Evolutionary conservation across 2,888 invertebrate species (phyloP).

Genomic region (Callyntrura guangdongensis): DNA sequence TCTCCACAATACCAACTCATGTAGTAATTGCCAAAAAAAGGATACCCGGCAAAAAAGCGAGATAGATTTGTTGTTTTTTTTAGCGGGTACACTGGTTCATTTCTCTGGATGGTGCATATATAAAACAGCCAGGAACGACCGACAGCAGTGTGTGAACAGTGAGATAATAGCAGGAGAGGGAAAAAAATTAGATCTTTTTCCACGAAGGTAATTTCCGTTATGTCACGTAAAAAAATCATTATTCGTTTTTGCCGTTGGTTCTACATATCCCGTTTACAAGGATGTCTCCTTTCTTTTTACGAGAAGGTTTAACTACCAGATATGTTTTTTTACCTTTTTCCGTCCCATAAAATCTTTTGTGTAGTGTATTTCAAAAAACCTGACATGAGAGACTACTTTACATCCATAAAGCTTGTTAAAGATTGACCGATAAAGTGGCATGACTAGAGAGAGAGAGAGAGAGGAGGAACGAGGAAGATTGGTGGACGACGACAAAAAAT

Average conservation of each 20-base stretch:
- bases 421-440: constrained; percentile 28
- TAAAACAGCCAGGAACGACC: not conserved
- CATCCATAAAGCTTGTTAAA: not conserved
- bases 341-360: constrained; percentile 24
- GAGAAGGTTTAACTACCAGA: constrained; percentile 25
- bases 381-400: not conserved
- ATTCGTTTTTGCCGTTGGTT: not conserved
- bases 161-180: too few species aligned
- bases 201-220: constrained; percentile 63
- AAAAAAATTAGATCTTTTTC: constrained; percentile 56
- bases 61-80: constrained; percentile 28
- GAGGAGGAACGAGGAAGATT: constrained; percentile 52
- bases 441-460: too few species aligned
- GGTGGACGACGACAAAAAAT: not conserved
- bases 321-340: constrained; percentile 20
- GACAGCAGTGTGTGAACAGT: constrained; percentile 42
- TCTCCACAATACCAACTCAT: not conserved
- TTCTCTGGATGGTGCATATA: not conserved
- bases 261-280: not conserved
- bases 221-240: constrained; percentile 48
- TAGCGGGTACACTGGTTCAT: not conserved
- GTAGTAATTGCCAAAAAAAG: constrained; percentile 33
- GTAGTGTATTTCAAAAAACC: constrained; percentile 12
- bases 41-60: not conserved
- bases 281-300: not conserved